Base-by-base conservation (phyloP, 2,113 vertebrate species). In the Siphamia tubifer region DNA sequence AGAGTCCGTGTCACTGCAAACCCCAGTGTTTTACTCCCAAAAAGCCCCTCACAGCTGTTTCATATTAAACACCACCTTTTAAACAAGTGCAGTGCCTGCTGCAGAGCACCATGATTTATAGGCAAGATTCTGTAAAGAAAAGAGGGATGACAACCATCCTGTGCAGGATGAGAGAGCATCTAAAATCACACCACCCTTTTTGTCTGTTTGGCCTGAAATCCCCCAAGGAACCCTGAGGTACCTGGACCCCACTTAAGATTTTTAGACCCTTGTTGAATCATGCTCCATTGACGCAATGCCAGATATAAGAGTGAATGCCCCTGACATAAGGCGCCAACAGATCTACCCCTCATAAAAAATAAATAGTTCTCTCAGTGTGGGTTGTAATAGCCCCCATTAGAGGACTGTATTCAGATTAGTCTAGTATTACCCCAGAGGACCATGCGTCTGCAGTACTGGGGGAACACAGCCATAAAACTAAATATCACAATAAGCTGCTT, bases 271-370 rank as follows among this genome's bases (percentile, higher is more conserved):
- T 10, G 19, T 19, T 49, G 19, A 38, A 20, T 43, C 44, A 15
- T 25, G 8, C 42, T 63, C 47, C 27, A 57, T 34, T 36, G 51
- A 49, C 53, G 39, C 68, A 35, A 19, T 16, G 17, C 16, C 42
- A 54, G 23, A 68, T 57, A 47, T 54, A 40, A 61, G 32, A 44
- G 64, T 58, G 49, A 60, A 68, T 45, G 58, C 9, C 69, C 58
- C 44, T 17, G 53, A 81, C 65, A 21, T n/a, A 40, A 68, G 75
- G 52, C 52, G 39, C 74, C 77, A 57, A 79, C 61, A 68, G 54
- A 78, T 67, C 73, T 65, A 43, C 61, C 66, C 39, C 20, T 89
- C 85, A 89, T 89, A 74, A 90, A 89, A 85, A 87, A 88, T 87
- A 57, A 58, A 89, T 84, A 31, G 43, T 62, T 65, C 67, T 65